phyloP scores from a whole-genome alignment of 2,797 vertebrate genomes.

The Pipistrellus kuhlii region DNA sequence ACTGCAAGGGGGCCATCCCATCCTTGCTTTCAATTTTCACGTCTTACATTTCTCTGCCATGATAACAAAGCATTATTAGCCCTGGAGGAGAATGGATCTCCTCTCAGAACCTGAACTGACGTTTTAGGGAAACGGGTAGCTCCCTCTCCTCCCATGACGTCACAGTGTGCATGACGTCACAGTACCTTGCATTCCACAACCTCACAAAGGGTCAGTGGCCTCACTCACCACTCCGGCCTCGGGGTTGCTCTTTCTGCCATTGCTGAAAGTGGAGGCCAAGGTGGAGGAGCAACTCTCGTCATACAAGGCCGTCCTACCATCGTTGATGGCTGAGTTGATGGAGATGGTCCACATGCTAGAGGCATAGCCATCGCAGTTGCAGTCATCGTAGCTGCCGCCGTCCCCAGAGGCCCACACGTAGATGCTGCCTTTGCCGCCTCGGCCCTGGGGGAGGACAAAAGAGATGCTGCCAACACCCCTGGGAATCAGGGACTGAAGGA shows the following conservation, averaged over 20 bases:
- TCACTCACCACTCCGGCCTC: slow-evolving; percentile 97
- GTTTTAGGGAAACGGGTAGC: not conserved
- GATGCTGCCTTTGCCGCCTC: slow-evolving; percentile 98
- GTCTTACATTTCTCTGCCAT: fast-evolving
- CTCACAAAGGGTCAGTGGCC: not conserved
- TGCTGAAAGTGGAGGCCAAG: slow-evolving; percentile 98
- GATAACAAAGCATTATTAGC: not conserved
- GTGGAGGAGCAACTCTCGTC: slow-evolving; percentile 99
- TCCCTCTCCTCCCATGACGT: not conserved
- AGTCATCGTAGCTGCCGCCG: slow-evolving; percentile 98
- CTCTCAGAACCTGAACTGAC: too few relatives aligned
- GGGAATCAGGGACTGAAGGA: not conserved
- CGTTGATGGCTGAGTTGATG: slow-evolving; percentile 99
- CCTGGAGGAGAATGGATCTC: not conserved
- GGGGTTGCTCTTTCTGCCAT: slow-evolving; percentile 97
- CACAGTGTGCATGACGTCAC: fast-evolving
- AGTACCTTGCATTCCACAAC: not conserved
- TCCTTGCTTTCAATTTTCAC: not conserved
- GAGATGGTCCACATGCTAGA: slow-evolving; percentile 99
- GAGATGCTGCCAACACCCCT: fast-evolving
- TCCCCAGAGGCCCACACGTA: slow-evolving; percentile 99
- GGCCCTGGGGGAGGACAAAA: slow-evolving; percentile 88
- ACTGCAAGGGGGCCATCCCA: not conserved
- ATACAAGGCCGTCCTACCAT: slow-evolving; percentile 96
- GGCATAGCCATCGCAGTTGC: slow-evolving; percentile 98